Evolutionary conservation across 2,797 vertebrate species (phyloP).

Genomic region (Gymnodraco acuticeps): DNA sequence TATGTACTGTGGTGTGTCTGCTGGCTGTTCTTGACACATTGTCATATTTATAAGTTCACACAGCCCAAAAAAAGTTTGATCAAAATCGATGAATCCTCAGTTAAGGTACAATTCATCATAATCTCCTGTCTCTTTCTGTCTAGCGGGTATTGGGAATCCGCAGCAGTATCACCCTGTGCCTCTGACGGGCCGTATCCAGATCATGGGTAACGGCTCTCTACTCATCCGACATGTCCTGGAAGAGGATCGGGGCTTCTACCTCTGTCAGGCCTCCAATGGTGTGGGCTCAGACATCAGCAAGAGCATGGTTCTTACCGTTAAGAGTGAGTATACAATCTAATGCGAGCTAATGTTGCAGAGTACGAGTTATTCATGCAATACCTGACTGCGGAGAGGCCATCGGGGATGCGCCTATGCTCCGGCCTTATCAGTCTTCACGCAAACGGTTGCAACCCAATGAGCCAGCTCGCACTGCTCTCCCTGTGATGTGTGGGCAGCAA

Average conservation of each 20-base stretch:
- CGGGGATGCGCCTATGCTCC: constrained; percentile 40
- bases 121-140: constrained; percentile 33
- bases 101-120: background rate
- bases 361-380: constrained; percentile 9
- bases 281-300: constrained; percentile 99
- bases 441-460: constrained; percentile 60
- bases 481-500: constrained; percentile 35
- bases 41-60: constrained; percentile 12
- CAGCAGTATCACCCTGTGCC: constrained; percentile 98
- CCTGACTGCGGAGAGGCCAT: constrained; percentile 33
- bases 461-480: constrained; percentile 40
- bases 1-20: constrained; percentile 20
- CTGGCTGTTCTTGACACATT: constrained; percentile 16
- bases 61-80: constrained; percentile 1
- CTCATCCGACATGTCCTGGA: constrained; percentile 97
- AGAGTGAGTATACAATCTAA: constrained; percentile 87
- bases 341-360: constrained; percentile 13
- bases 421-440: constrained; percentile 52
- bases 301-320: constrained; percentile 98
- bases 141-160: constrained; percentile 92
- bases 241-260: constrained; percentile 97
- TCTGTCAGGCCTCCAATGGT: constrained; percentile 98
- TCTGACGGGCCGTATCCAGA: constrained; percentile 97
- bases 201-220: constrained; percentile 96
- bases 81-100: background rate